Evolutionary conservation across 1,140 invertebrate species (phyloP), one percentile per base, ranked within the genome.

Genomic region (Saccostrea cuccullata): DNA sequence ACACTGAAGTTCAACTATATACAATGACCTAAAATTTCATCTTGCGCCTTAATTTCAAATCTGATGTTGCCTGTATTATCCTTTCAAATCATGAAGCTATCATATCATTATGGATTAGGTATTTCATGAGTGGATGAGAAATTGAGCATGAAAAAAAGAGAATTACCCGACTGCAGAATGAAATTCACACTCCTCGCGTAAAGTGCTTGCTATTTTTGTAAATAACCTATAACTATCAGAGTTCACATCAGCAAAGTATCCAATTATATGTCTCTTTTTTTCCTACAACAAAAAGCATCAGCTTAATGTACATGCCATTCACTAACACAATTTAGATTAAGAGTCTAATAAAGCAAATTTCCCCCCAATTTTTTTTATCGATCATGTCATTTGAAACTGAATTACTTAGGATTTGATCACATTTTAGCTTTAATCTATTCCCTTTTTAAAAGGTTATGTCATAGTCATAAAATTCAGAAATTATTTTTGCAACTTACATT

Each of bases 131-230:
- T 36, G 30, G 30, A n/a, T n/a, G n/a, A n/a, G n/a, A n/a, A n/a
- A n/a, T n/a, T 2, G 2, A 47, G 47, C 47, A 47, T 47, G 6
- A 47, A 47, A 67, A 36, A 73, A 6, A 30, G 9, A 73, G 13
- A 96, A 97, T 95, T 97, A 98, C 95, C 98, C 98, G 96, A 99
- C 97, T 0, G 98, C 98, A 93, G 97, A 97, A 95, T 98, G 97
- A 93, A 99, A 99, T 89, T 97, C 96, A 93, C 99, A 99, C 93
- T 99, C 99, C 93, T 99, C 98, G 93, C 99, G 98, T 0, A 99
- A 95, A 4, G 92, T 64, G 85, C 92, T 93, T 23, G 95, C 94
- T 70, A 94, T 90, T 90, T 94, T 94, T 15, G 88, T 58, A 91
- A 93, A 95, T 30, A 90, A 91, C 84, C 92, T 93, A 91, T 95